Evolutionary conservation across 2,797 vertebrate genomes (phyloP), one percentile per base, ranked within the genome.

Genomic region (Dipus sagitta): DNA sequence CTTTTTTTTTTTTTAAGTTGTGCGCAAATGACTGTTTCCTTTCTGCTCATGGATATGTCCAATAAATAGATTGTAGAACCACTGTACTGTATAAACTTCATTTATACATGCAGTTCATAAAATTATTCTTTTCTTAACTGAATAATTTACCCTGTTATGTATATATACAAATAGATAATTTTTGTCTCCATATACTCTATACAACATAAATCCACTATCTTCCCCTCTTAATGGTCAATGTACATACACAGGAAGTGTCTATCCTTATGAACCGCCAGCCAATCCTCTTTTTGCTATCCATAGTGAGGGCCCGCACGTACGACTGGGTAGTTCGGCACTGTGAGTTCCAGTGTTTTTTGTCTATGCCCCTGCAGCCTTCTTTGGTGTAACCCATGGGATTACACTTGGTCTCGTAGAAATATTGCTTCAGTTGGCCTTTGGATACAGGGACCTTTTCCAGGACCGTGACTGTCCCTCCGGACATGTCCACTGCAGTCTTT

Each of bases 61-160:
- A 99, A 99, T 99, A 99, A 99, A 99, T 99, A 99, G 99, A 99
- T 98, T 99, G 99, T 99, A 99, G 98, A 99, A 99, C 99, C 99
- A 99, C 99, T 98, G 99, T 99, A 99, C 99, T 99, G 99, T 99
- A 99, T 99, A 99, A 99, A 99, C 99, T 98, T 99, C 99, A 99
- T 99, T 99, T 99, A 99, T 99, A 99, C 99, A 99, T 99, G 99
- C 99, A 99, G 99, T 99, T 99, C 99, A 99, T 99, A 99, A 99
- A 99, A 99, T 99, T 99, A 98, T 98, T 99, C 99, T 99, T 96
- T 97, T 97, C 99, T 99, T 99, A 99, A 99, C 99, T 98, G 99
- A 99, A 99, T 99, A 99, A 99, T 99, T 99, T 99, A 99, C 99
- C 99, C 99, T 99, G 99, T 99, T 99, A 99, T 99, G 99, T 99